Conservation (phyloP, 2,888 invertebrate species). For the Andrena haemorrhoa region DNA sequence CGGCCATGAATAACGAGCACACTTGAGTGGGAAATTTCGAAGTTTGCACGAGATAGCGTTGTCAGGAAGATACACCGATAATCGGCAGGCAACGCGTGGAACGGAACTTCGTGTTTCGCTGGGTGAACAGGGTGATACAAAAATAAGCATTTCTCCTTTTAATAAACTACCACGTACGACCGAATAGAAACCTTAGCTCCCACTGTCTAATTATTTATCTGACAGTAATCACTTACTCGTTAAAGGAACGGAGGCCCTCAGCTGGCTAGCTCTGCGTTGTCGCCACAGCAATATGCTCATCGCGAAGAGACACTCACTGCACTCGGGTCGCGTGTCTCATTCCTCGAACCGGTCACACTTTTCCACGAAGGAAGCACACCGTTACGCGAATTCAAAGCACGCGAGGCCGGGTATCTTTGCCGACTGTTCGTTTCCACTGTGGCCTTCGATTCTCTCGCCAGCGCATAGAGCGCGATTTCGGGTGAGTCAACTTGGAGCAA, state of each 20-base stretch:
- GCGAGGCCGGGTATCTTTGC: constrained; percentile 4
- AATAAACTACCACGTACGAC: not conserved
- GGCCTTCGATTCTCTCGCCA: constrained; percentile 12
- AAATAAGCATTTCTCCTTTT: not conserved
- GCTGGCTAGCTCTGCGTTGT: constrained; percentile 76
- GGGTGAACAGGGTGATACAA: not conserved
- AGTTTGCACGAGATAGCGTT: constrained; percentile 48
- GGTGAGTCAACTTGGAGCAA: constrained; percentile 28
- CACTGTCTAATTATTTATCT: too few species aligned
- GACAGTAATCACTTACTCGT: constrained; percentile 72
- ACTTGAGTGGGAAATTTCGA: constrained; percentile 33
- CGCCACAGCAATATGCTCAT: constrained; percentile 82
- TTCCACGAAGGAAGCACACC: not conserved
- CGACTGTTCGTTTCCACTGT: not conserved
- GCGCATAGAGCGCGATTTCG: constrained; percentile 7
- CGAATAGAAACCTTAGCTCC: too few species aligned
- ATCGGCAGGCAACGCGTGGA: not conserved
- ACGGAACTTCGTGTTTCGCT: not conserved
- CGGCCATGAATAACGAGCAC: not conserved
- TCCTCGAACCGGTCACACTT: not conserved
- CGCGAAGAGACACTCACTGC: constrained; percentile 21
- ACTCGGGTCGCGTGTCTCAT: not conserved
- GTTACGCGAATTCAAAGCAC: not conserved
- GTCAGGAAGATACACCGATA: constrained; percentile 42
- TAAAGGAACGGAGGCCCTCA: constrained; percentile 65